Base-by-base conservation (phyloP, 2,113 vertebrate species). In the Leptocoma aspasia region DNA sequence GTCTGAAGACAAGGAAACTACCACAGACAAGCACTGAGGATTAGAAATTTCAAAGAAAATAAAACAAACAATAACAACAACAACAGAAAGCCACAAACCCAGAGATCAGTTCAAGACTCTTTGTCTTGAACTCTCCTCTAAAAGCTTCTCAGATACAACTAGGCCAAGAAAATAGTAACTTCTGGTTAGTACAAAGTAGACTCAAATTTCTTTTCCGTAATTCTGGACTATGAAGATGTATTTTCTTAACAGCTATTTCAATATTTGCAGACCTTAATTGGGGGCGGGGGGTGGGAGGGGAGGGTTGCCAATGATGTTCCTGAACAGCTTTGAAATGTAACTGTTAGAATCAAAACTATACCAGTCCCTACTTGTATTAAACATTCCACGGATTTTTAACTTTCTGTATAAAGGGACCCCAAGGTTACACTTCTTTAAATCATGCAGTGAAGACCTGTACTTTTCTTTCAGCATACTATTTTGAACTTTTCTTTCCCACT, bases 241-340 rank as follows among this genome's bases (percentile, higher is more conserved):
- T 63, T 49, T 65, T 64, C 27, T 54, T 56, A 65, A 6, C 5
- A 82, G 15, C 18, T 79, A 87, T 85, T 82, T 76, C 44, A 52
- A 5, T 41, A 80, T 72, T 60, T 79, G 16, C 16, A 54, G 12
- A 75, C 57, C 17, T 66, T 63, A 66, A 37, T 69, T 26, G 15
- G 0, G 1, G 5, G 44, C 2, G 2, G 20, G 4, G 31, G 28
- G 6, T 8, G 0, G 2, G 6, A 15, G 7, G 11, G 2, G 9
- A 19, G 13, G 22, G 21, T 6, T 30, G 18, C 27, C 49, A 86
- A 5, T 78, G 20, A 37, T 44, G 5, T 17, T 68, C 23, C 41
- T 68, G 24, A 63, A 60, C 21, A 92, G 57, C 27, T 82, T n/a
- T 66, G 69, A 70, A 92, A 82, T 35, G 10, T 3, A 81, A 47